Conservation (phyloP, 2,888 invertebrate species). For the Enoplolaimus lenunculus region DNA sequence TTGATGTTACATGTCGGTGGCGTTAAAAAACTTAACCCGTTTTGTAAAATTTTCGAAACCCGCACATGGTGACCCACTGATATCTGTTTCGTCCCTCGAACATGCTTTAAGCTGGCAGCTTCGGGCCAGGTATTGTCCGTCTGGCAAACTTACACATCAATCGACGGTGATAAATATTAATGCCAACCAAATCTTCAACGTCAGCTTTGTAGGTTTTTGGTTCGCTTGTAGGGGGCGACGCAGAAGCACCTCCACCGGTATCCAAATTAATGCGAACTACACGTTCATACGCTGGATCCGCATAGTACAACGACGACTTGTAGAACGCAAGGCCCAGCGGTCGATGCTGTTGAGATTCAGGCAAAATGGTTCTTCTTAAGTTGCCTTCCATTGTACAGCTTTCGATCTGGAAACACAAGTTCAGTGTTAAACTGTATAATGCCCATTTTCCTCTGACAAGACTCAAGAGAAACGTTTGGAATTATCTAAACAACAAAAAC, state of each 20-base stretch:
- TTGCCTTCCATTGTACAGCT: constrained; percentile 50
- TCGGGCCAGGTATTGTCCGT: no score
- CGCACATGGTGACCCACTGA: no score
- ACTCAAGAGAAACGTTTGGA: no score
- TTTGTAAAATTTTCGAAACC: no score
- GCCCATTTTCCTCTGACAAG: no score
- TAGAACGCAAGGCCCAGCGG: constrained; percentile 69
- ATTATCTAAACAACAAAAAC: no score
- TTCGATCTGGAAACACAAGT: constrained; percentile 34
- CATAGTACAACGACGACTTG: constrained; percentile 64
- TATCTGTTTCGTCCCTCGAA: no score
- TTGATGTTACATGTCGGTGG: no score
- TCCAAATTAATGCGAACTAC: constrained; percentile 27
- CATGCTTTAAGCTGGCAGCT: no score
- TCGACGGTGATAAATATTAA: constrained; percentile 73
- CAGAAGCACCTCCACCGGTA: background rate
- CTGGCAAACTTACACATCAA: no score
- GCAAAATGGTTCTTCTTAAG: constrained; percentile 54
- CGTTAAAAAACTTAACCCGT: no score
- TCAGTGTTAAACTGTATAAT: no score
- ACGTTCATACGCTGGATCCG: constrained; percentile 68
- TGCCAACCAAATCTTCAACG: constrained; percentile 53
- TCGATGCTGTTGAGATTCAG: constrained; percentile 54
- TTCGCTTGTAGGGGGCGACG: constrained; percentile 25
- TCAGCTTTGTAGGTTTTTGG: constrained; percentile 63